Base-by-base conservation (phyloP, 2,113 vertebrate genomes). In the Sinocyclocheilus grahami region DNA sequence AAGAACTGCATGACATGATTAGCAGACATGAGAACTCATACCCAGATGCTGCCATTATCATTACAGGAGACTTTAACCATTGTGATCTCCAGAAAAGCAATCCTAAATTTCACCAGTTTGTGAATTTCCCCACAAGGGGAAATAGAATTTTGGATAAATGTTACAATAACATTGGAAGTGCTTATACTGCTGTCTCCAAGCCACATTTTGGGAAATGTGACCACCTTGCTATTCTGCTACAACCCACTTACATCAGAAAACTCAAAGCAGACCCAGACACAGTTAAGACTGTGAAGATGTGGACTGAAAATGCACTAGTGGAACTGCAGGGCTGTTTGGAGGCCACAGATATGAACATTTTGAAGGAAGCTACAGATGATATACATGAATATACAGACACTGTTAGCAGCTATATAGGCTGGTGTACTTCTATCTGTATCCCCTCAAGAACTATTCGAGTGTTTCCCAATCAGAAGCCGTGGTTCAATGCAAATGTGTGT, bases 181-280 rank as follows among this genome's bases (percentile, higher is more conserved):
- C 65, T 1, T 69, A 82, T 67, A 42, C 20, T n/a, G 80, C 62
- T 13, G 62, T n/a, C 37, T 60, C 62, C 37, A 80, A 86, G 78
- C 62, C 27, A 2, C 76, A 86, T 24, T 86, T 86, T 55, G 62
- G 76, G 3, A 80, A 86, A 65, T 69, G 24, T 39, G 48, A 80
- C 46, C 76, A 79, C 27, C 24, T 86, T 18, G 84, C 62, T 27
- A 51, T 72, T 10, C 16, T 20, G 7, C 16, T 72, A 20, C 14
- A 72, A 18, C 69, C 33, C 46, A 79, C 62, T 18, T 82, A 86
- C 37, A 82, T 5, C 53, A 86, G 22, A 82, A 87, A 11, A 18
- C 71, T 83, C 11, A 63, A 24, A 6, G 39, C 7, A 39, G 7
- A 39, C 39, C 39, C 5, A 7, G 39, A 39, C 39, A 39, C 5